These are phyloP conservation scores for Lysandra bellargus DNA, from an alignment of 2,888 invertebrate species.

Conservation along the genomic window DNA sequence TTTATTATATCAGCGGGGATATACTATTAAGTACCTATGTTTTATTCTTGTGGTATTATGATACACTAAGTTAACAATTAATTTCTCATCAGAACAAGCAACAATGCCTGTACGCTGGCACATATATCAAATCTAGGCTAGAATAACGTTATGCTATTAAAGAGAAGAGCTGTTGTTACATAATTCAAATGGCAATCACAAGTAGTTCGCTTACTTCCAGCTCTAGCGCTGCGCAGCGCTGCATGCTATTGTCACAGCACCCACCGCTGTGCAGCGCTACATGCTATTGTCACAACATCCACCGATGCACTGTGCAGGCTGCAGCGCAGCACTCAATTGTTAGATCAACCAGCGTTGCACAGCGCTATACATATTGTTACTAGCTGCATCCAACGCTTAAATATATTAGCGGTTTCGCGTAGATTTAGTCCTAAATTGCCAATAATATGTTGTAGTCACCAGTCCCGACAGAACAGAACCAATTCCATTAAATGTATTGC, in stretches of 20 bases:
- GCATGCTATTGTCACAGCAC: constrained; percentile 36
- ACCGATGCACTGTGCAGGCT: not conserved
- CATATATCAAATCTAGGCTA: constrained; percentile 22
- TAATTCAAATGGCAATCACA: constrained; percentile 30
- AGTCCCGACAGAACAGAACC: constrained; percentile 36
- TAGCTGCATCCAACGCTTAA: constrained; percentile 32
- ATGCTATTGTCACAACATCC: constrained; percentile 36
- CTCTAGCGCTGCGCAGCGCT: constrained; percentile 28
- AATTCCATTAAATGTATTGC: constrained; percentile 20
- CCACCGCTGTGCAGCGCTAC: constrained; percentile 6
- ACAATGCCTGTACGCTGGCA: constrained; percentile 7
- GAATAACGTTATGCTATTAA: constrained; percentile 2
- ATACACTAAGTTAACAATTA: constrained; percentile 3
- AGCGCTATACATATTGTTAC: not conserved
- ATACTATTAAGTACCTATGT: no score
- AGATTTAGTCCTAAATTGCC: constrained; percentile 36
- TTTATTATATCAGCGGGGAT: no score
- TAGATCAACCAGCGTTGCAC: not conserved
- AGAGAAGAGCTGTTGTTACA: constrained; percentile 15
- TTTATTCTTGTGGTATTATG: not conserved
- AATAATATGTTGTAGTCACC: constrained; percentile 37
- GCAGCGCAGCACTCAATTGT: not conserved
- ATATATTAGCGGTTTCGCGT: constrained; percentile 38
- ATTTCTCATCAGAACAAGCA: constrained; percentile 10
- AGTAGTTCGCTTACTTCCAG: constrained; percentile 1